Evolutionary conservation across 1,140 invertebrate genomes (phyloP), one percentile per base, ranked within the genome.

Genomic region (Argopecten irradians): DNA sequence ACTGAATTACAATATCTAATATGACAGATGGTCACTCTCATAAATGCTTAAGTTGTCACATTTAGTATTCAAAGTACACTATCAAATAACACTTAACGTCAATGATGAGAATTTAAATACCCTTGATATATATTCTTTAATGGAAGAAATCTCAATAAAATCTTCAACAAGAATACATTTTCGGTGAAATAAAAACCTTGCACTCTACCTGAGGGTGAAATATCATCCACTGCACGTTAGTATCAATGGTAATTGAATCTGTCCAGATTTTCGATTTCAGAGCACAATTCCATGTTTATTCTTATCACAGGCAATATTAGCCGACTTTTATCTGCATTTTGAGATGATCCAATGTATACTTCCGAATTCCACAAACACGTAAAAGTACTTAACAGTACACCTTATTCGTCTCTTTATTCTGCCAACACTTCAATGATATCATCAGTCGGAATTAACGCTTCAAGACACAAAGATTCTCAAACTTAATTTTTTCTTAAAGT

Each of bases 271-370:
- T 3, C 0, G 55, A 16, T 71, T 71, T 71, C 55, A 71, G 28
- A 71, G n/a, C 55, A 71, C 55, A 71, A 71, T 28, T 71, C 55
- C 55, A 28, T 71, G 55, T 71, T 71, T 71, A 71, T n/a, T 71
- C 22, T 71, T 71, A 28, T n/a, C n/a, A 55, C 8, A 28, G n/a
- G 22, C 8, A n/a, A 71, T 71, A 46, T 71, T 8, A 28, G 13
- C n/a, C 28, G 55, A 28, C 22, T 71, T 71, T 71, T 71, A 71
- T 71, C 55, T 71, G 8, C 2, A n/a, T 8, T 5, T 28, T n/a
- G 55, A 71, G 55, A 71, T 71, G 22, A 28, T 71, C 55, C 55
- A n/a, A n/a, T n/a, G n/a, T 11, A 28, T 28, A 28, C 55, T 28
- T 8, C 11, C 1, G 55, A 71, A 28, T 5, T 28, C 55, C 22